Conservation (phyloP, 1,140 invertebrate species). For the Tetranychus urticae region DNA sequence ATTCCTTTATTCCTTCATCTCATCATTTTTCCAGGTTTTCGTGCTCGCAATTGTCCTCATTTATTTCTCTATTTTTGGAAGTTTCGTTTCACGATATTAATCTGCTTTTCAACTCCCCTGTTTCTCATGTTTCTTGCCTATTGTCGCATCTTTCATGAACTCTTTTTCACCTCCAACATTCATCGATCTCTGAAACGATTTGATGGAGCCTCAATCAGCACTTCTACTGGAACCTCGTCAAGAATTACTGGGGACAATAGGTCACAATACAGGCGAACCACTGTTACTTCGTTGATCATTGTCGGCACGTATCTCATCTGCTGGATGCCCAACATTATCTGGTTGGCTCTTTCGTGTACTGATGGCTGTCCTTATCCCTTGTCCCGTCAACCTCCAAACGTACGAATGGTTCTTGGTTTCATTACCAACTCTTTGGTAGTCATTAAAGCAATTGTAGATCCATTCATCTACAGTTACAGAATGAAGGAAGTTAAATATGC, state of each 20-base stretch:
- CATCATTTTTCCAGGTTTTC: background rate
- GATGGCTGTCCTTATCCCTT: conserved; percentile 15
- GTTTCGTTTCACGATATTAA: background rate
- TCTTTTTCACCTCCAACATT: conserved; percentile 25
- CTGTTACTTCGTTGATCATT: conserved; percentile 39
- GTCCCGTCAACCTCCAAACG: background rate
- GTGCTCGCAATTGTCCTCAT: background rate
- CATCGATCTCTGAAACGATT: background rate
- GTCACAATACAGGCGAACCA: conserved; percentile 28
- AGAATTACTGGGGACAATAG: background rate
- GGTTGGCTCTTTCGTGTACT: conserved; percentile 28
- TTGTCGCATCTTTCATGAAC: conserved; percentile 31
- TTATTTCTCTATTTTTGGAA: background rate
- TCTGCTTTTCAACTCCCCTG: background rate
- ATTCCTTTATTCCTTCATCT: no score
- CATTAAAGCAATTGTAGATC: conserved; percentile 37
- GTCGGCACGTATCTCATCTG: conserved; percentile 37
- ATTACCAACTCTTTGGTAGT: conserved; percentile 26
- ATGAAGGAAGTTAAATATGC: conserved; percentile 33
- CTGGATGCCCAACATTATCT: conserved; percentile 34
- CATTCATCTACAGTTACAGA: conserved; percentile 39
- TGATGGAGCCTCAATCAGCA: background rate
- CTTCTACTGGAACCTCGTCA: background rate
- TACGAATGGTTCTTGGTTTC: conserved; percentile 6
- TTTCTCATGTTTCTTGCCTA: conserved; percentile 22